These are phyloP conservation scores for Penaeus indicus DNA, from an alignment of 1,140 invertebrate species.

Conservation along the genomic window DNA sequence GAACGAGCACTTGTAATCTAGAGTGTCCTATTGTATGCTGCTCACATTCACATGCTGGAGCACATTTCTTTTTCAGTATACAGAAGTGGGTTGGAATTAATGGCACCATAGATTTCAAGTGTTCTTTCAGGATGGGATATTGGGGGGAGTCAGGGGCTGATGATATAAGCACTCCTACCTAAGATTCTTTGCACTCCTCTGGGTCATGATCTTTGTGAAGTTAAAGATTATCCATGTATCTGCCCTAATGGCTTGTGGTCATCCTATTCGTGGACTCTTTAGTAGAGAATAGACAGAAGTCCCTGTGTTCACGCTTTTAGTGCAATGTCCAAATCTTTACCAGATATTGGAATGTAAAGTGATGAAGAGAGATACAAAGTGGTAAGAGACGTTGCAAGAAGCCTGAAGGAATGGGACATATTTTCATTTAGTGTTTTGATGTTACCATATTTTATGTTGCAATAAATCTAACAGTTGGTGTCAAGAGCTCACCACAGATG, in stretches of 20 bases:
- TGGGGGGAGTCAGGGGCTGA: constrained; percentile 24
- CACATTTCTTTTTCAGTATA: too few relatives aligned
- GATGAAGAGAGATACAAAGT: neutral
- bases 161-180: constrained; percentile 53
- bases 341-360: neutral
- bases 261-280: constrained; percentile 40
- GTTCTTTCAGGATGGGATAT: constrained; percentile 2
- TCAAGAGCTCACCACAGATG: too few relatives aligned
- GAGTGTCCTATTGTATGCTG: too few relatives aligned
- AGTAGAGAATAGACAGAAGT: constrained; percentile 35
- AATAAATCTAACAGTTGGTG: too few relatives aligned
- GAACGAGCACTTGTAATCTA: too few relatives aligned
- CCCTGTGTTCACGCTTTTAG: constrained; percentile 39
- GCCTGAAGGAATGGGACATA: neutral
- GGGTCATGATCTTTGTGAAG: constrained; percentile 59
- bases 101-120: too few relatives aligned
- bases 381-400: constrained; percentile 30
- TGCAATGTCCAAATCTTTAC: constrained; percentile 8
- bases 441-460: too few relatives aligned
- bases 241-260: constrained; percentile 55
- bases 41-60: too few relatives aligned
- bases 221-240: constrained; percentile 53
- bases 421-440: too few relatives aligned
- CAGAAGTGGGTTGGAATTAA: too few relatives aligned
- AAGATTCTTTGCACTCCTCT: constrained; percentile 57